Percentiles rank a stretch among this genome's conserved stretches.
Evolutionary conservation across 1,140 invertebrate species (phyloP).

Genomic region (Neocloeon triangulifer): DNA sequence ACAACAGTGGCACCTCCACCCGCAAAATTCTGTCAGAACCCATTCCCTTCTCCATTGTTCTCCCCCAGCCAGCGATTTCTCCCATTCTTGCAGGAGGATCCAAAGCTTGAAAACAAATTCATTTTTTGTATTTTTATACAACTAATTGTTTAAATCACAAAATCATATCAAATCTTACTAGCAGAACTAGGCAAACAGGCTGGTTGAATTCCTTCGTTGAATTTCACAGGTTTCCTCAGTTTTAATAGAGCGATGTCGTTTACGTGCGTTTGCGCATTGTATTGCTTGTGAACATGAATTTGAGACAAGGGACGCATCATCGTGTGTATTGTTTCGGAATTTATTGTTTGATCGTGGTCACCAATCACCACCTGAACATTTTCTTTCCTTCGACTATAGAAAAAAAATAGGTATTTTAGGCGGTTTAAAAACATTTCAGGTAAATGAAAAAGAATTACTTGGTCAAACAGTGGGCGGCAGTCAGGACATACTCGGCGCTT

Average conservation of each 20-base stretch:
- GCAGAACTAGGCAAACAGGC: slow-evolving; percentile 46
- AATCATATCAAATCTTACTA: no score
- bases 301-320: slow-evolving; percentile 51
- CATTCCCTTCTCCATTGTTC: slow-evolving; percentile 32
- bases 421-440: no score
- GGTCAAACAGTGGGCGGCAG: slow-evolving; percentile 39
- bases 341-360: slow-evolving; percentile 57
- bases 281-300: slow-evolving; percentile 53
- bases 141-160: no score
- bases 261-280: slow-evolving; percentile 62
- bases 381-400: slow-evolving; percentile 14
- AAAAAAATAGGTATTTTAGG: no score
- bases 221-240: slow-evolving; percentile 47
- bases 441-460: slow-evolving; percentile 28
- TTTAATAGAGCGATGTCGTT: slow-evolving; percentile 66
- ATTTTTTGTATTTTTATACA: no score
- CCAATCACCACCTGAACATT: slow-evolving; percentile 27
- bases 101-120: no score
- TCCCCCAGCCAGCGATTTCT: slow-evolving; percentile 54
- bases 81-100: no score
- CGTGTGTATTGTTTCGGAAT: slow-evolving; percentile 44
- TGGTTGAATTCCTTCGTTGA: slow-evolving; percentile 54
- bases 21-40: slow-evolving; percentile 31
- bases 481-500: slow-evolving; percentile 41
- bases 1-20: slow-evolving; percentile 32